phyloP scores from a whole-genome alignment of 2,797 vertebrate genomes.

The Sphaeramia orbicularis region DNA sequence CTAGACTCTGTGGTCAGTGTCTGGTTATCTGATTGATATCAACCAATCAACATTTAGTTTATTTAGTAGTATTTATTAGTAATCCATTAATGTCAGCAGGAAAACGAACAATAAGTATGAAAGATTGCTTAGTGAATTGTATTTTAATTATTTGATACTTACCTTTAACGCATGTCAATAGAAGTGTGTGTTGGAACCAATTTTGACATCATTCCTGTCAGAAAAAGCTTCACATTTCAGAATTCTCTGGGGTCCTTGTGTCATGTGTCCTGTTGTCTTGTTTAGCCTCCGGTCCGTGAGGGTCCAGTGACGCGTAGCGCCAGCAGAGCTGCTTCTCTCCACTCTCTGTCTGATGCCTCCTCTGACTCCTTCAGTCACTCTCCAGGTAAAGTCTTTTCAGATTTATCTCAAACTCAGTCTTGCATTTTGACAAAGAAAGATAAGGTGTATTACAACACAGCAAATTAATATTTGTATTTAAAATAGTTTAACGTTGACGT shows the following conservation, averaged over 20 bases:
- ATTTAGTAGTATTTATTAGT: too few relatives aligned
- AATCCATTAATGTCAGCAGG: too few relatives aligned
- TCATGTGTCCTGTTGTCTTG: slow-evolving; percentile 62
- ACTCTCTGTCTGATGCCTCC: slow-evolving; percentile 89
- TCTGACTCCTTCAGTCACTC: slow-evolving; percentile 88
- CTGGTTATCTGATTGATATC: too few relatives aligned
- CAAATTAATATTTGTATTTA: not conserved
- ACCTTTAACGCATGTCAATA: too few relatives aligned
- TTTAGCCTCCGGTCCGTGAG: slow-evolving; percentile 90
- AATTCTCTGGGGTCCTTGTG: slow-evolving; percentile 1
- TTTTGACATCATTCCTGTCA: too few relatives aligned
- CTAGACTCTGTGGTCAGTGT: too few relatives aligned
- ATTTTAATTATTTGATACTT: too few relatives aligned
- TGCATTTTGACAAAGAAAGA: not conserved
- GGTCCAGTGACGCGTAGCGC: slow-evolving; percentile 71
- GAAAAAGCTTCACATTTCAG: too few relatives aligned
- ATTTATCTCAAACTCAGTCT: slow-evolving; percentile 1
- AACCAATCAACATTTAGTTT: too few relatives aligned
- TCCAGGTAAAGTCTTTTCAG: slow-evolving; percentile 84
- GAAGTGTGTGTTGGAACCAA: too few relatives aligned
- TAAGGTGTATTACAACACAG: not conserved
- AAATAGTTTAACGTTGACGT: not conserved
- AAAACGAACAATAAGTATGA: too few relatives aligned
- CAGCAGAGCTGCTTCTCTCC: slow-evolving; percentile 83
- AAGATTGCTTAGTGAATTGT: too few relatives aligned